Conservation (phyloP, 2,113 vertebrate species). For the Syngnathus scovelli region DNA sequence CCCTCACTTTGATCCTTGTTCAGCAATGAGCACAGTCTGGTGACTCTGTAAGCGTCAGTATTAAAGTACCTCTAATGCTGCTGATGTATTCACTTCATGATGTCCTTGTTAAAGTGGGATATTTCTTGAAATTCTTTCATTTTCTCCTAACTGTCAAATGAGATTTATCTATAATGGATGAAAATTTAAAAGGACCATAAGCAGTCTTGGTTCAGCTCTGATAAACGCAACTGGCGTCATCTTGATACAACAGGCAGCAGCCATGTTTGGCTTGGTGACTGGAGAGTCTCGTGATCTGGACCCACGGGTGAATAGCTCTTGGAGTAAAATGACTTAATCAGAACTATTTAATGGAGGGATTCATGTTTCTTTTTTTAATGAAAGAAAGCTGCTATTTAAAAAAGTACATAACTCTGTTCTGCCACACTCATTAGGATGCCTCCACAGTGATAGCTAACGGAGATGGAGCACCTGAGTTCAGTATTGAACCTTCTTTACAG, state of each 20-base stretch:
- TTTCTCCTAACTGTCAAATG: constrained; percentile 21
- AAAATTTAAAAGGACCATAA: not conserved
- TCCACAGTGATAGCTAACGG: not conserved
- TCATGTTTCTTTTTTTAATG: not conserved
- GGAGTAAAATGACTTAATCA: not conserved
- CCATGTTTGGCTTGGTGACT: not conserved
- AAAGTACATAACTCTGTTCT: not conserved
- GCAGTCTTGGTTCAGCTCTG: not conserved
- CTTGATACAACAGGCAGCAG: not conserved
- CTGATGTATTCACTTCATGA: constrained; percentile 41
- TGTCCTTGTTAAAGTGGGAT: constrained; percentile 34
- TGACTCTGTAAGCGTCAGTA: constrained; percentile 35
- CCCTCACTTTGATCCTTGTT: constrained; percentile 48
- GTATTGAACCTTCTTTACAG: not conserved
- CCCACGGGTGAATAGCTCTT: too few species aligned
- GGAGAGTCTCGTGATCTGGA: not conserved
- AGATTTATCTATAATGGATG: not conserved
- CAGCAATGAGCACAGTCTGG: constrained; percentile 34
- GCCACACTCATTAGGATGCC: not conserved
- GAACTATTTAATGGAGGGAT: not conserved
- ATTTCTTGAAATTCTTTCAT: constrained; percentile 20
- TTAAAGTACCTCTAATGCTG: constrained; percentile 54
- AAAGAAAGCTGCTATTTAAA: not conserved
- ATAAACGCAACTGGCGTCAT: not conserved
- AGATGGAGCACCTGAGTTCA: not conserved